phyloP scores from a whole-genome alignment of 2,888 invertebrate genomes.

The Synanthedon andrenaeformis region DNA sequence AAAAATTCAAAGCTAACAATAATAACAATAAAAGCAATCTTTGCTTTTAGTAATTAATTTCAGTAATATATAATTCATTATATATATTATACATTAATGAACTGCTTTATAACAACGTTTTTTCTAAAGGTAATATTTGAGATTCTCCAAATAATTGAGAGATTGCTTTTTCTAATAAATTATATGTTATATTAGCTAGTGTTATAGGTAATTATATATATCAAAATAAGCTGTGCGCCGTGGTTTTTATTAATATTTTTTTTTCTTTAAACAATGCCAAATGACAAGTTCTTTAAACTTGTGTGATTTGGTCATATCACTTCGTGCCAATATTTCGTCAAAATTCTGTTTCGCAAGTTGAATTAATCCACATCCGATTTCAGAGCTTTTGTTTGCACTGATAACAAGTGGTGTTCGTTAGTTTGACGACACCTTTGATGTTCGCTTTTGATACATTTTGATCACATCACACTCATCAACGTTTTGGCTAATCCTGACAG shows the following conservation, averaged over 20 bases:
- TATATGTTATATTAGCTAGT: no score
- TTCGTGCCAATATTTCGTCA: no score
- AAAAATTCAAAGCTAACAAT: no score
- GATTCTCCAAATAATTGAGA: neutral
- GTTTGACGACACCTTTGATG: neutral
- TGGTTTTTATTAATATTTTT: no score
- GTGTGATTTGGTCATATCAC: no score
- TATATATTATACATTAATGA: neutral
- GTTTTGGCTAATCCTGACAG: neutral
- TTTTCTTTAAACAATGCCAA: no score
- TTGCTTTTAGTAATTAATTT: neutral
- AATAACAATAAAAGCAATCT: neutral
- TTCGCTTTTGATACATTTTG: neutral
- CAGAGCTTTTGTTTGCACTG: neutral
- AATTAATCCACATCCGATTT: neutral
- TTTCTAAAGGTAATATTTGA: neutral
- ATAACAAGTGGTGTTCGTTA: neutral
- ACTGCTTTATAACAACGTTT: neutral
- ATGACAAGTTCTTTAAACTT: no score
- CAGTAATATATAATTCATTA: neutral
- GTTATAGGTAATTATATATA: no score
- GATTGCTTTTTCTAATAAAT: no score
- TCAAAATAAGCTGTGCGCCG: no score
- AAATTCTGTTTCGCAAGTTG: neutral
- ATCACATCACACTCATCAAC: neutral